These are phyloP conservation scores for Campoletis sonorensis DNA, from an alignment of 1,140 invertebrate species.

Conservation along the genomic window DNA sequence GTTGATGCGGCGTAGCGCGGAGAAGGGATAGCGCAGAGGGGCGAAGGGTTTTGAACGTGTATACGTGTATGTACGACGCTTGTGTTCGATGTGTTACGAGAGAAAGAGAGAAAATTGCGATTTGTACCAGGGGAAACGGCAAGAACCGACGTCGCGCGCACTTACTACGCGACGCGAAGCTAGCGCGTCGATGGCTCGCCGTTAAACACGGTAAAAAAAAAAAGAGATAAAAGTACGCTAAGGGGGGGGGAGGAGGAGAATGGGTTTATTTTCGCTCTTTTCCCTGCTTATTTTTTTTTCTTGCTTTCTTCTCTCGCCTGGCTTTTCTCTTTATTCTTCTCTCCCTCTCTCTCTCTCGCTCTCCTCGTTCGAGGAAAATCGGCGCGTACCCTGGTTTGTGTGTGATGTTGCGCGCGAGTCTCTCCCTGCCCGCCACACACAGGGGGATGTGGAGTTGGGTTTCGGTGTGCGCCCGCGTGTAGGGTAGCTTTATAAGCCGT, in stretches of 20 bases:
- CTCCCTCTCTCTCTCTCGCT: background rate
- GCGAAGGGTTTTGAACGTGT: background rate
- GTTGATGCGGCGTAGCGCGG: constrained; percentile 10
- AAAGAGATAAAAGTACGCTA: background rate
- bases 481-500: constrained; percentile 77
- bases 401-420: constrained; percentile 17
- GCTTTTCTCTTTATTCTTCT: background rate
- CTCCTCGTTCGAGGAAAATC: constrained; percentile 23
- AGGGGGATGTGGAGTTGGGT: constrained; percentile 39
- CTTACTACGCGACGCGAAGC: constrained; percentile 39
- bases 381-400: constrained; percentile 10
- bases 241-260: background rate
- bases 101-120: constrained; percentile 34
- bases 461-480: constrained; percentile 40
- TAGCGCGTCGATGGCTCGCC: constrained; percentile 34
- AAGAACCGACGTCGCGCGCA: constrained; percentile 54
- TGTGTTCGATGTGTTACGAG: background rate
- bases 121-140: constrained; percentile 39
- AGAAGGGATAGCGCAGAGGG: constrained; percentile 14
- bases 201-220: constrained; percentile 56
- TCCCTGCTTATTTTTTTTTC: constrained; percentile 18
- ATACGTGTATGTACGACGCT: background rate
- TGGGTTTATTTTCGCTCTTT: constrained; percentile 15
- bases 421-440: background rate
- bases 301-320: constrained; percentile 1